Evolutionary conservation across 2,797 vertebrate genomes (phyloP), one percentile per base, ranked within the genome.

Genomic region (Parauchenoglanis ngamensis): DNA sequence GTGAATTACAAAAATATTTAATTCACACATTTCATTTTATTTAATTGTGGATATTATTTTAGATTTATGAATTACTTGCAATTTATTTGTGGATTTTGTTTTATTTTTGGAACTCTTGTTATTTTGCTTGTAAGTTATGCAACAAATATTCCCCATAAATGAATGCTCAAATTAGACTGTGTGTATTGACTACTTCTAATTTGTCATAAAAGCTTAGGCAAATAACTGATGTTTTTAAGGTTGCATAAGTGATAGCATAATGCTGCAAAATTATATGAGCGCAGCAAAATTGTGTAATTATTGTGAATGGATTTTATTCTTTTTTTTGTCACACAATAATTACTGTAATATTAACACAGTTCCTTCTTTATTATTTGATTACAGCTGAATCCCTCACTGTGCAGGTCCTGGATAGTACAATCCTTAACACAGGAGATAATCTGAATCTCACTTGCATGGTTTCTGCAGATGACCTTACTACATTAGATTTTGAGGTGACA

Each of bases 381-480:
- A n/a, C 86, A 96, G 96, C 93, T 90, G 90, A 95, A 91, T 97
- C 94, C 88, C 95, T 99, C 83, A 94, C 88, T 0, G 96, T 96
- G 72, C 89, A 94, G 4, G 94, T 97, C 46, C 94, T 78, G 85
- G 93, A 92, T 28, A 93, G 90, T n/a, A 85, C 94, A 90, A 91
- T 95, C 85, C 93, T 96, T 91, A 92, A 92, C 0, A 95, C 96
- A 67, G 96, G 96, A 44, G 95, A 95, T 87, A 93, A 95, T 2
- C 92, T 99, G 87, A 94, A 94, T 90, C 96, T 99, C 57, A 93
- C 94, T 25, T 99, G 98, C 94, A 94, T 93, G 75, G 94, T 98
- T 59, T 92, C 94, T 0, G 95, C 95, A 0, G 95, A 96, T 88
- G 95, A 96, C 80, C 92, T 93, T 49, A 93, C 95, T 11, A 92